phyloP scores from a whole-genome alignment of 2,888 invertebrate genomes.

The Crossocerus cetratus region DNA sequence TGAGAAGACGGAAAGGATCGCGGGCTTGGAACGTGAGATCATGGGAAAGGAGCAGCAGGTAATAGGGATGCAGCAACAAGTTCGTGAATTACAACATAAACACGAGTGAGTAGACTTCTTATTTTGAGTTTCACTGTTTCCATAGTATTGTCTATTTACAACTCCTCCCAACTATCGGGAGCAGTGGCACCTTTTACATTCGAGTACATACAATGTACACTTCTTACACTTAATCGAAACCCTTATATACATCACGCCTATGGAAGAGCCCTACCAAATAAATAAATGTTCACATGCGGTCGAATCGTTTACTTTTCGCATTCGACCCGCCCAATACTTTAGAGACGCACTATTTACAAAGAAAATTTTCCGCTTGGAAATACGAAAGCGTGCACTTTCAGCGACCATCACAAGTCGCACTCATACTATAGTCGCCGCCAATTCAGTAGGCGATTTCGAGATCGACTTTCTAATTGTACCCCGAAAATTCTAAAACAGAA shows the following conservation, averaged over 20 bases:
- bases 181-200: slow-evolving; percentile 23
- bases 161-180: not conserved
- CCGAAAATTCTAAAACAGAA: too few relatives aligned
- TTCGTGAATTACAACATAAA: slow-evolving; percentile 68
- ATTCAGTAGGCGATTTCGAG: too few relatives aligned
- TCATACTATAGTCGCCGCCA: too few relatives aligned
- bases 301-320: not conserved
- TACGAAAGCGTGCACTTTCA: not conserved
- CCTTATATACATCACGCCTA: slow-evolving; percentile 18
- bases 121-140: not conserved
- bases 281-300: slow-evolving; percentile 38
- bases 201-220: slow-evolving; percentile 2
- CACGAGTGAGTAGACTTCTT: slow-evolving; percentile 69
- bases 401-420: too few relatives aligned
- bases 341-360: slow-evolving; percentile 41
- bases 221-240: slow-evolving; percentile 5
- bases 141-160: slow-evolving; percentile 3
- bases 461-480: too few relatives aligned
- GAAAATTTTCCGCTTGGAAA: not conserved
- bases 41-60: slow-evolving; percentile 78
- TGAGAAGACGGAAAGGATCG: slow-evolving; percentile 84
- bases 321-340: slow-evolving; percentile 15
- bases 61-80: slow-evolving; percentile 63
- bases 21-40: slow-evolving; percentile 82
- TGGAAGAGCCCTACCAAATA: slow-evolving; percentile 4